Evolutionary conservation across 1,140 invertebrate genomes (phyloP), one percentile per base, ranked within the genome.

Genomic region (Rhopalosiphum padi): DNA sequence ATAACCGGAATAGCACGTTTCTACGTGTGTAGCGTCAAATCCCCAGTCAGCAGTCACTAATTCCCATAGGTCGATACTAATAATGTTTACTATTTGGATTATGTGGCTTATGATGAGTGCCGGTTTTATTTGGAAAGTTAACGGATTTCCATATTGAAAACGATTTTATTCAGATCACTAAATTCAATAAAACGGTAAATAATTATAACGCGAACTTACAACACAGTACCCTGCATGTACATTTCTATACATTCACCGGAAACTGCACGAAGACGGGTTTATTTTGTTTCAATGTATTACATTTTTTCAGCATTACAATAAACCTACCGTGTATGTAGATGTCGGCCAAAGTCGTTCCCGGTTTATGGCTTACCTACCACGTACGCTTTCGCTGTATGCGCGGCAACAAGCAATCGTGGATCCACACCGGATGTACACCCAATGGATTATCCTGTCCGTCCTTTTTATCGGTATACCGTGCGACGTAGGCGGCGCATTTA

Each of bases 171-270:
- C 35, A 25, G 35, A 90, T 90, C 55, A 90, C 2, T n/a, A 5
- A 77, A 55, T 37, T 90, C 9, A 90, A 90, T 90, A 90, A 90
- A 23, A 37, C 23, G 22, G 55, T 90, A 30, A 90, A 90, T 15
- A 55, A 23, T 55, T 35, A 30, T 43, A 43, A 43, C 6, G 2
- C 46, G 18, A 21, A 48, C 22, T 85, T 43, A 85, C 37, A 41
- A 43, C 11, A 68, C 25, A 30, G 60, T 35, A 18, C 60, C 15
- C 4, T 30, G n/a, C 60, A n/a, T 15, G 55, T 30, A 60, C 25
- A 2, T 60, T 0, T 77, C 15, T 68, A 77, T 18, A n/a, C n/a
- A 9, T n/a, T n/a, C 30, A 18, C 60, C 60, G 60, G 30, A 77
- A 77, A 77, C 60, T n/a, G 11, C 30, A 15, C 3, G n/a, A 30